Base-by-base conservation (phyloP, 2,797 vertebrate species). In the Chaenodraco wilsoni region DNA sequence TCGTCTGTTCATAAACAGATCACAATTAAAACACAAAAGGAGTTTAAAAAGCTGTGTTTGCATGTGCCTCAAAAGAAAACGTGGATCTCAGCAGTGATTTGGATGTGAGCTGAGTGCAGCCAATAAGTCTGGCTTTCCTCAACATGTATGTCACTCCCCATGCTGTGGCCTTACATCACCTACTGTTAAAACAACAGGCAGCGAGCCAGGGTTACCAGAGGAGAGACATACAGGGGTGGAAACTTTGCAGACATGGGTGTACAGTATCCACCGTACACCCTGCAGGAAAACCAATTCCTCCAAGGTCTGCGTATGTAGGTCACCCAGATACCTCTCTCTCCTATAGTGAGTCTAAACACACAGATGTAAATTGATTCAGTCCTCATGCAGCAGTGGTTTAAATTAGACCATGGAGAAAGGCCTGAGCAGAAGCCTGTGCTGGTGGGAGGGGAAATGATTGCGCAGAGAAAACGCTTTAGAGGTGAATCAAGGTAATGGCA, bases 401-500 rank as follows among this genome's bases (percentile, higher is more conserved):
- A 87, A 87, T 87, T 82, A 87, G 75, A 87, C 78, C 74, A 70
- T 33, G 84, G 64, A 78, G 72, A 79, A 79, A 89, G 88, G 87
- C 90, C 86, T 63, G 78, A 74, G 78, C 57, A 76, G 60, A 81
- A 81, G 90, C 88, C 86, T 89, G 73, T 8, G 61, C 65, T 81
- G 65, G 74, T 82, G 81, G 88, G 82, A 90, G 87, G 87, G 84
- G 87, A 88, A 86, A 87, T 73, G 72, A 79, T 88, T 90, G 91
- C 82, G 81, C 89, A 91, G 83, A 72, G 80, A 77, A 87, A 89
- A 89, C 72, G 79, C 86, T 85, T 68, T 56, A 76, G 75, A 76
- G 79, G 71, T 78, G 43, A 50, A 83, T 91, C 77, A 89, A 89
- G 73, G 72, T 83, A 69, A 55, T 10, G 56, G 69, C 50, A 82